Percentiles rank a stretch among this genome's conserved stretches.
Conservation (phyloP, 2,797 vertebrate genomes). For the Protonibea diacanthus region DNA sequence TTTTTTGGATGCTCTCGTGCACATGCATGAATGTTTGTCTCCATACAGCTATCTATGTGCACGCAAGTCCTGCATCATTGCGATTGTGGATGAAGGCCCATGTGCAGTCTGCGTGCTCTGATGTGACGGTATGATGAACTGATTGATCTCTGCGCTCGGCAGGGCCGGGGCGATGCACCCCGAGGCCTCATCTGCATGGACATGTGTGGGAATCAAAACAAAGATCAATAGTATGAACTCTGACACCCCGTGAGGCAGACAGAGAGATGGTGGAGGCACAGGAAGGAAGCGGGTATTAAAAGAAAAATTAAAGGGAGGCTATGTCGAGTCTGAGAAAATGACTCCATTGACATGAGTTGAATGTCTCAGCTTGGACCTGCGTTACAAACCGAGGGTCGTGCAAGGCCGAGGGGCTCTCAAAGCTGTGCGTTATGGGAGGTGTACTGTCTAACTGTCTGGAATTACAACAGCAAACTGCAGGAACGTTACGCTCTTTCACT, state of each 20-base stretch:
- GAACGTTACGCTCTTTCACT: not conserved
- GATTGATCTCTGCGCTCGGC: slow-evolving; percentile 63
- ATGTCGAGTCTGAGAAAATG: not conserved
- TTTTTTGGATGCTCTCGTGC: slow-evolving; percentile 22
- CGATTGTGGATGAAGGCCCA: not conserved
- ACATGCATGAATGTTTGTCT: slow-evolving; percentile 34
- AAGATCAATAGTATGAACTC: slow-evolving; percentile 64
- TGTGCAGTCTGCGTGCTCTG: slow-evolving; percentile 12
- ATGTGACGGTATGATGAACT: slow-evolving; percentile 43
- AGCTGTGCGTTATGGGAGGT: slow-evolving; percentile 11
- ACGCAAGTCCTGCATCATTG: not conserved
- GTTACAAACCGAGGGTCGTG: not conserved
- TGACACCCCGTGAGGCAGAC: slow-evolving; percentile 2
- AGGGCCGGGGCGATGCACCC: slow-evolving; percentile 6
- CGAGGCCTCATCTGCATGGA: slow-evolving; percentile 58
- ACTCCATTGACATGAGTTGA: not conserved
- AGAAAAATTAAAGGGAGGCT: not conserved
- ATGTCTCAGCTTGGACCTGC: not conserved
- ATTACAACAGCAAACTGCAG: too few relatives aligned
- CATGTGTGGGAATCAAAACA: slow-evolving; percentile 73
- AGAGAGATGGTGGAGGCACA: slow-evolving; percentile 4
- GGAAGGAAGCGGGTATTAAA: slow-evolving; percentile 16
- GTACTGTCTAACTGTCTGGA: too few relatives aligned
- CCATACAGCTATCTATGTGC: not conserved
- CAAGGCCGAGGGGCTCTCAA: not conserved